phyloP scores from a whole-genome alignment of 2,113 vertebrate genomes.

The Etia nguti region DNA sequence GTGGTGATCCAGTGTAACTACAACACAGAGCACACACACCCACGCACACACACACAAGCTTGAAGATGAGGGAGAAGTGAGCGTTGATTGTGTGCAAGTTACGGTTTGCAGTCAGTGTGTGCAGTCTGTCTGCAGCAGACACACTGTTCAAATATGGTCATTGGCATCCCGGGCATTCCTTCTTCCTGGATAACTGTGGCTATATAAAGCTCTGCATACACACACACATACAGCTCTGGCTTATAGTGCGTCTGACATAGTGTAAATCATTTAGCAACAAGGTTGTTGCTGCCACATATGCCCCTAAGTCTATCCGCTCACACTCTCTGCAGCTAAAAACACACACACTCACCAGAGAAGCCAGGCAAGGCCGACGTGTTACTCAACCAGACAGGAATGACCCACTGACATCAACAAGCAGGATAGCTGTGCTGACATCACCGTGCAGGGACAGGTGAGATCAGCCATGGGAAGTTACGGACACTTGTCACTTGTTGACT shows the following conservation, averaged over 20 bases:
- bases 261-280: conserved; percentile 43
- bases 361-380: conserved; percentile 1
- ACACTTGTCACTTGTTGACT: conserved; percentile 14
- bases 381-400: conserved; percentile 48
- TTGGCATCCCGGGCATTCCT: conserved; percentile 65
- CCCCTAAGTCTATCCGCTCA: conserved; percentile 8
- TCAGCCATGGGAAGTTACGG: conserved; percentile 29
- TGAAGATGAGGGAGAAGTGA: conserved; percentile 13
- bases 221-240: neutral
- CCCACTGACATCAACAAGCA: conserved; percentile 51
- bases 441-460: conserved; percentile 29
- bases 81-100: conserved; percentile 34
- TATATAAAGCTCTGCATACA: conserved; percentile 60
- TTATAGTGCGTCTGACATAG: conserved; percentile 20
- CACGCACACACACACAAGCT: neutral
- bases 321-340: conserved; percentile 25
- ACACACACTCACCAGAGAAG: neutral
- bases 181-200: conserved; percentile 62
- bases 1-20: conserved; percentile 56
- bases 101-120: conserved; percentile 26
- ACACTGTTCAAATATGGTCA: conserved; percentile 69
- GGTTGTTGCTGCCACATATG: neutral
- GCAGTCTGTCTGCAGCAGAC: conserved; percentile 27
- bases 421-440: conserved; percentile 42
- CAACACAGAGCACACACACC: conserved; percentile 12